Conservation (phyloP, 2,888 invertebrate species). For the Sarcophaga variegata region DNA sequence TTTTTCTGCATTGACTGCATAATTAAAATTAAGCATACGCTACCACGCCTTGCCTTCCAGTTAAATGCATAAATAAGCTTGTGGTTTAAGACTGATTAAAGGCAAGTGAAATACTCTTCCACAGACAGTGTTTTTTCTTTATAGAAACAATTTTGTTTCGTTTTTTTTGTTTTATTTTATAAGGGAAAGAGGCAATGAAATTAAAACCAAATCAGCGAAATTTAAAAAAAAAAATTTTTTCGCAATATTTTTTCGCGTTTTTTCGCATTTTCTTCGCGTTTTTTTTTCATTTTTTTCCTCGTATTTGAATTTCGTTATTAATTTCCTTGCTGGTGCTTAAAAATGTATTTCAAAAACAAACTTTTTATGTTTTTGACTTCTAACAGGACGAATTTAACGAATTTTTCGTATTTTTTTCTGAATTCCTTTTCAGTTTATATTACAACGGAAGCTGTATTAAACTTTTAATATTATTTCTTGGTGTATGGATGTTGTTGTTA, state of each 20-base stretch:
- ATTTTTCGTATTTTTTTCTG: background rate
- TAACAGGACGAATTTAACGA: background rate
- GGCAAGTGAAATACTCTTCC: background rate
- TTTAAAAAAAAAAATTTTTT: no score
- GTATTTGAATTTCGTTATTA: background rate
- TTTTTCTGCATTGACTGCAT: conserved; percentile 63
- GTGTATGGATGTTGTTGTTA: background rate
- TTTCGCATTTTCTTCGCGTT: background rate
- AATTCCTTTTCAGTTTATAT: background rate
- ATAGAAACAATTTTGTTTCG: background rate
- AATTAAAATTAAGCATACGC: conserved; percentile 69
- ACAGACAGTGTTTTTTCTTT: background rate
- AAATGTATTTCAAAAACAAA: conserved; percentile 24
- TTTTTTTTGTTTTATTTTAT: background rate
- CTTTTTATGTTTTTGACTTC: conserved; percentile 59
- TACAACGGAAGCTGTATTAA: conserved; percentile 18
- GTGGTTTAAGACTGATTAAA: conserved; percentile 68
- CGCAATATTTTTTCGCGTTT: background rate
- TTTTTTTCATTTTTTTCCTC: background rate
- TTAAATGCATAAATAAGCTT: conserved; percentile 69
- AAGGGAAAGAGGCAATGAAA: background rate
- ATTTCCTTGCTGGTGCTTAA: conserved; percentile 44
- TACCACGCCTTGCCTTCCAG: conserved; percentile 68
- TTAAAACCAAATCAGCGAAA: background rate
- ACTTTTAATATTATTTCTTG: background rate